Evolutionary conservation across 2,888 invertebrate genomes (phyloP), one percentile per base, ranked within the genome.

Genomic region (Lasioglossum lativentre): DNA sequence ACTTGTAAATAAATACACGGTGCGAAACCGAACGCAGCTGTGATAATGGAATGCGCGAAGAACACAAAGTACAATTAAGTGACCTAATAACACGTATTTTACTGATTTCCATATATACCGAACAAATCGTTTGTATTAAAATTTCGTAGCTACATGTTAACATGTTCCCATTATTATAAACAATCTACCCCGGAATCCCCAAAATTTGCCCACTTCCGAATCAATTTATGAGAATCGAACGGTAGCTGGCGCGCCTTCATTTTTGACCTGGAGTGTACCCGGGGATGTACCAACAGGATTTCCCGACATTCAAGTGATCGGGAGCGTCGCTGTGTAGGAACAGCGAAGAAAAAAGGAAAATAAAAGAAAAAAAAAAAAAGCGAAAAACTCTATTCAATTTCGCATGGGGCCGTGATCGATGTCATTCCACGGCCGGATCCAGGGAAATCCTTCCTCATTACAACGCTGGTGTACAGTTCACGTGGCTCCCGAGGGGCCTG

Each of bases 381-480:
- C 70, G 23, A 40, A 70, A 70, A 70, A 70, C 40, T 40, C 23
- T 40, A 72, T 81, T 66, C 59, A 27, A 76, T 76, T 59, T 27
- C 45, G 19, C 59, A n/a, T n/a, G n/a, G n/a, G 12, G 38, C 19
- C 30, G 27, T 42, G 81, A 81, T 81, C 81, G 72, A 81, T 76
- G 19, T 40, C 70, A 19, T 72, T 45, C 40, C 23, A 19, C 8
- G 0, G 30, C 1, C 70, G 16, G 72, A 76, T 80, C 75, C 80
- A 12, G 1, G 66, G 68, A 73, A 38, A 68, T 81, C 76, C 80
- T 52, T 23, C 66, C 47, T 76, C 45, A 68, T 72, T 76, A 80
- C 71, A 34, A 34, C 66, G 63, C 45, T 38, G 27, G 56, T 45
- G 45, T 38, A 38, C 45, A n/a, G 72, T 76, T 83, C 77, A 74